Conservation (phyloP, 2,113 vertebrate species). For the Vimba vimba region DNA sequence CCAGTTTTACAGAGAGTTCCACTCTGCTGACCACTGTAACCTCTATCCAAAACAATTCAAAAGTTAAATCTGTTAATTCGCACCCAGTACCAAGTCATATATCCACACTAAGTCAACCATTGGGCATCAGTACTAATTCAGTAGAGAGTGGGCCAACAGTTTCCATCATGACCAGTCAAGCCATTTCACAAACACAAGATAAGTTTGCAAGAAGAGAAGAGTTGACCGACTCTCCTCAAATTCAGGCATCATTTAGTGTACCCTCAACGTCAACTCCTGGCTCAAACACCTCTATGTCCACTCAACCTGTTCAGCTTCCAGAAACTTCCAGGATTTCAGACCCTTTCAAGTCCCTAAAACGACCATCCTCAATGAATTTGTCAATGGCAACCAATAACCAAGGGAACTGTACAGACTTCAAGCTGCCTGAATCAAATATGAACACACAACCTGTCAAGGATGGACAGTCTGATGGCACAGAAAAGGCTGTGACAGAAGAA, state of each 20-base stretch:
- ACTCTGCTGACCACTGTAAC: slow-evolving; percentile 39
- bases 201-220: slow-evolving; percentile 48
- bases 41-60: slow-evolving; percentile 52
- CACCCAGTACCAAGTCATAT: slow-evolving; percentile 34
- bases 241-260: slow-evolving; percentile 52
- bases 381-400: slow-evolving; percentile 55
- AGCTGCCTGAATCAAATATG: slow-evolving; percentile 50
- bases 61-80: slow-evolving; percentile 50
- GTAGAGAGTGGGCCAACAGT: slow-evolving; percentile 42
- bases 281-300: slow-evolving; percentile 47
- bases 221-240: slow-evolving; percentile 51
- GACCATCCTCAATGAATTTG: slow-evolving; percentile 54
- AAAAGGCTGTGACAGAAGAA: slow-evolving; percentile 68
- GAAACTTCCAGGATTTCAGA: slow-evolving; percentile 66
- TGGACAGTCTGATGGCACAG: slow-evolving; percentile 53
- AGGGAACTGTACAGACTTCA: slow-evolving; percentile 58
- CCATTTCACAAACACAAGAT: slow-evolving; percentile 49
- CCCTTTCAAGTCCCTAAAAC: slow-evolving; percentile 53
- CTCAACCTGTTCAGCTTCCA: slow-evolving; percentile 49
- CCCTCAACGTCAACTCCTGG: slow-evolving; percentile 40
- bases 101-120: slow-evolving; percentile 57
- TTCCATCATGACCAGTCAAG: slow-evolving; percentile 48
- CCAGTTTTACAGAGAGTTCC: slow-evolving; percentile 25
- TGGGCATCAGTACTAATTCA: slow-evolving; percentile 47
- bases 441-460: slow-evolving; percentile 58